Evolutionary conservation across 2,888 invertebrate species (phyloP).

Genomic region (Steinernema hermaphroditum): DNA sequence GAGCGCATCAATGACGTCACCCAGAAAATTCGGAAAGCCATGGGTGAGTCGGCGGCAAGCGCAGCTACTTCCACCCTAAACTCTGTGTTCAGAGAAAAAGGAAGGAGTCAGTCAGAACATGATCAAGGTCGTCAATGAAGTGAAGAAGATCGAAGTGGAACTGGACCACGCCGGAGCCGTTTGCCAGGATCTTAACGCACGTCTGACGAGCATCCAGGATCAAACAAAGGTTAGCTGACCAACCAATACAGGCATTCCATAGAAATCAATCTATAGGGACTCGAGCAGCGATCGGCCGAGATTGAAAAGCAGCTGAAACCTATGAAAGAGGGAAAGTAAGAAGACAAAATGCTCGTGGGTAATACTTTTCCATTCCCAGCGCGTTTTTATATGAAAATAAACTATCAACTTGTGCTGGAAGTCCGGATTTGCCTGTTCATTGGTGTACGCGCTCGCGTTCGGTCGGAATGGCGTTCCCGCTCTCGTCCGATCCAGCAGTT

Average conservation of each 20-base stretch:
- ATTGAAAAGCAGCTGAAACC: not conserved
- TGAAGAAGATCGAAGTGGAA: slow-evolving; percentile 44
- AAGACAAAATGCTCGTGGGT: no score
- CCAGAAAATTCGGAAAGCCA: not conserved
- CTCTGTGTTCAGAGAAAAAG: slow-evolving; percentile 38
- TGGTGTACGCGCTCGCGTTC: no score
- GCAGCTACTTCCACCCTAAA: not conserved
- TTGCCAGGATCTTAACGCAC: not conserved
- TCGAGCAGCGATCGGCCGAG: not conserved
- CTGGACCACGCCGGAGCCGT: slow-evolving; percentile 38
- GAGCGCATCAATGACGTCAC: slow-evolving; percentile 30
- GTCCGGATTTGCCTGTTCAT: no score
- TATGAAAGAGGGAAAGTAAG: not conserved
- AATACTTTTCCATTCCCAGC: no score
- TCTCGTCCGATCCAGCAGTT: not conserved
- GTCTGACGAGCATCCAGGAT: not conserved
- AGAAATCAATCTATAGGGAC: not conserved
- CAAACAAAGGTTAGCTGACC: not conserved
- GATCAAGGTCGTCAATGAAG: slow-evolving; percentile 42
- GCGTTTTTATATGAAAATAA: no score
- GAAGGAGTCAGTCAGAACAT: slow-evolving; percentile 36
- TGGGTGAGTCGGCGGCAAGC: slow-evolving; percentile 16
- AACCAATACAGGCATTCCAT: not conserved
- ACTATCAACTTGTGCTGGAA: no score
- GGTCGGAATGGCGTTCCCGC: not conserved